A percentile compares a stretch with the other conserved stretches of the same genome.
Conservation (phyloP, 1,140 invertebrate species). For the Trissolcus basalis region DNA sequence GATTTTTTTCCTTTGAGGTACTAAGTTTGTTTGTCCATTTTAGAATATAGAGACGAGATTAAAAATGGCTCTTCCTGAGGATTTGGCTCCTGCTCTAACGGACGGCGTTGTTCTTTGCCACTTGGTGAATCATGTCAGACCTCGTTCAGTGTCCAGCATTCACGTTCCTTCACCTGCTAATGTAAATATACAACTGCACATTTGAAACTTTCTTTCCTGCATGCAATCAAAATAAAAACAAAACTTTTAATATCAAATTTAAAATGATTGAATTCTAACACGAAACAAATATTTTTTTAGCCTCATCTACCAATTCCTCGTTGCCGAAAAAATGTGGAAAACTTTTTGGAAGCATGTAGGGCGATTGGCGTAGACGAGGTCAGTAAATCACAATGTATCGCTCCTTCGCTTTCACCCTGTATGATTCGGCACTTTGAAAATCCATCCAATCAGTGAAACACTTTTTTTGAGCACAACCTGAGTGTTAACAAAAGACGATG, state of each 20-base stretch:
- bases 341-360: constrained; percentile 94
- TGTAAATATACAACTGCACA: no score
- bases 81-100: constrained; percentile 88
- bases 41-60: constrained; percentile 93
- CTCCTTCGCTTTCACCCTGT: constrained; percentile 34
- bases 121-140: constrained; percentile 92
- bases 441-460: no score
- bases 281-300: no score
- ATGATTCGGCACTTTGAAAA: constrained; percentile 22
- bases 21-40: no score
- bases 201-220: no score
- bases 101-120: constrained; percentile 96
- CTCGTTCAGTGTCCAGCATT: constrained; percentile 92
- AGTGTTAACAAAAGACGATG: no score
- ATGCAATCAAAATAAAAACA: constrained; percentile 26
- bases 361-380: constrained; percentile 96
- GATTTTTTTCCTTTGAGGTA: no score
- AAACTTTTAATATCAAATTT: no score
- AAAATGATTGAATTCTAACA: no score
- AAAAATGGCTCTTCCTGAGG: constrained; percentile 91
- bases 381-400: constrained; percentile 67
- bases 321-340: constrained; percentile 95
- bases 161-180: constrained; percentile 96
- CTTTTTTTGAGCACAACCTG: no score
- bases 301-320: constrained; percentile 95